Conservation (phyloP, 2,888 invertebrate genomes). For the Cheilosia impressa region DNA sequence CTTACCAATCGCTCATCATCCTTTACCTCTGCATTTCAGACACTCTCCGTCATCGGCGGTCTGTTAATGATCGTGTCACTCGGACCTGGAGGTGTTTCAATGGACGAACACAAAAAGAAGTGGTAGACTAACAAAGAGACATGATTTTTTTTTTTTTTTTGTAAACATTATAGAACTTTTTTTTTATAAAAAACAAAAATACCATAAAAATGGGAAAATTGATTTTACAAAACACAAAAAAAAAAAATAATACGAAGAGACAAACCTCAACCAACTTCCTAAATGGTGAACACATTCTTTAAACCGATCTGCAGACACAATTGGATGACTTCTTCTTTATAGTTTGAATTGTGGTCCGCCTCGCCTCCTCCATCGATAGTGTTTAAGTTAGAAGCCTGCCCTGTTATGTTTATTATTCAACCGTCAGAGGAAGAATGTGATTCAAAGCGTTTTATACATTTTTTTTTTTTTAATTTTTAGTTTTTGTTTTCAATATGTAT, state of each 20-base stretch:
- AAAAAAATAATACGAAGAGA: not conserved
- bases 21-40: conserved; percentile 88
- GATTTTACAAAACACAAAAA: conserved; percentile 36
- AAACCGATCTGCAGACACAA: conserved; percentile 23
- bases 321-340: conserved; percentile 8
- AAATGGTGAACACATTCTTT: conserved; percentile 36
- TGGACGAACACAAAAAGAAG: conserved; percentile 99
- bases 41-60: conserved; percentile 98
- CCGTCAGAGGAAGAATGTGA: conserved; percentile 25
- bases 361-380: conserved; percentile 52
- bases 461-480: conserved; percentile 1
- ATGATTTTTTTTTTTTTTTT: conserved; percentile 46
- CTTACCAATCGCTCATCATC: not conserved
- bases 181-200: conserved; percentile 50
- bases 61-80: conserved; percentile 98
- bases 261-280: conserved; percentile 42
- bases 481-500: conserved; percentile 15
- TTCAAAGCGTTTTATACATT: conserved; percentile 2
- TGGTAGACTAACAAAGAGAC: conserved; percentile 83
- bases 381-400: conserved; percentile 54
- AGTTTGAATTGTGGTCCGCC: conserved; percentile 17
- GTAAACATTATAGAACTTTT: conserved; percentile 50
- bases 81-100: conserved; percentile 99
- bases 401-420: conserved; percentile 27
- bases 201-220: conserved; percentile 48